These are phyloP conservation scores for Scaptodrosophila lebanonensis DNA, from an alignment of 1,140 invertebrate genomes.

Conservation along the genomic window DNA sequence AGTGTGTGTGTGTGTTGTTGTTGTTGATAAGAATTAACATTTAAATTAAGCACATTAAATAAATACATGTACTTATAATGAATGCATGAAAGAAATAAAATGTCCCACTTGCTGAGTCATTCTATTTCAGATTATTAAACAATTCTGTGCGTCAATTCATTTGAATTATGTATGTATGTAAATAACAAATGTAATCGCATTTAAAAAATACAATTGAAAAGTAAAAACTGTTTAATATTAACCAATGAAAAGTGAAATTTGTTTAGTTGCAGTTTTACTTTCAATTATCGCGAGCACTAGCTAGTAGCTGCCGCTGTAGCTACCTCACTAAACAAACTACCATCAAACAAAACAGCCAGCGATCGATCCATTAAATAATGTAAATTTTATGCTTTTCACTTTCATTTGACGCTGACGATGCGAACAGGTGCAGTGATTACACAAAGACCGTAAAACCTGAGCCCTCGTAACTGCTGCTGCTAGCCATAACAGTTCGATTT, in stretches of 20 bases:
- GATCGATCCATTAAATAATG: slow-evolving; percentile 43
- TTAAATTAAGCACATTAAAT: slow-evolving; percentile 17
- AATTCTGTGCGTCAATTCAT: slow-evolving; percentile 1
- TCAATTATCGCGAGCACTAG: slow-evolving; percentile 35
- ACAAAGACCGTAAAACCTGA: slow-evolving; percentile 55
- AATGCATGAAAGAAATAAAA: too few species aligned
- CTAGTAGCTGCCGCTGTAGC: too few species aligned
- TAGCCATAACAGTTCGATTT: slow-evolving; percentile 52
- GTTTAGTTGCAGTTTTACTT: slow-evolving; percentile 48
- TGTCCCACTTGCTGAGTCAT: slow-evolving; percentile 9
- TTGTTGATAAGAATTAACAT: slow-evolving; percentile 21
- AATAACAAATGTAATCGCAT: slow-evolving; percentile 16
- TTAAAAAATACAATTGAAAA: slow-evolving; percentile 37
- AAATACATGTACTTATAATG: too few species aligned
- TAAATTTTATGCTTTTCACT: slow-evolving; percentile 64
- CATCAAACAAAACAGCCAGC: too few species aligned
- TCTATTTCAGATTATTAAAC: too few species aligned
- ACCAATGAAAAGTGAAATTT: slow-evolving; percentile 57
- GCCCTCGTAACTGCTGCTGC: slow-evolving; percentile 13
- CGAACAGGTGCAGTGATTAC: slow-evolving; percentile 69
- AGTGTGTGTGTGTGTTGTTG: background rate
- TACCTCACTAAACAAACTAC: too few species aligned
- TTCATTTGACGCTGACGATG: slow-evolving; percentile 35
- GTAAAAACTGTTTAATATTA: slow-evolving; percentile 54
- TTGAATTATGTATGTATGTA: slow-evolving; percentile 2